Percentiles rank a stretch among this genome's conserved stretches.
phyloP scores from a whole-genome alignment of 2,113 vertebrate genomes.

The Anser brachyrhynchus region DNA sequence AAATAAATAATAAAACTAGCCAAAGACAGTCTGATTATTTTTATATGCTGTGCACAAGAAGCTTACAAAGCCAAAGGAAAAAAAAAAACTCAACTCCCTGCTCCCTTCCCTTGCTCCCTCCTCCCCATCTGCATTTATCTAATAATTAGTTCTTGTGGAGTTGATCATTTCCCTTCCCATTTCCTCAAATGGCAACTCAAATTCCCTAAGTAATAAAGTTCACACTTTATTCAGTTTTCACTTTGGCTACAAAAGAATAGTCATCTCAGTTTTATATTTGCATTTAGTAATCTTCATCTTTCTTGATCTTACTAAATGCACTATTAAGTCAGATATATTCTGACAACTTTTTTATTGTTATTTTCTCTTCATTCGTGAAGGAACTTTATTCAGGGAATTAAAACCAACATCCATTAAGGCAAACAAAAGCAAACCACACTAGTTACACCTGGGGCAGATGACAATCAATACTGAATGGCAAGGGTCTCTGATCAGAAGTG shows the following conservation, averaged over 20 bases:
- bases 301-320: too few relatives aligned
- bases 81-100: not conserved
- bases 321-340: not conserved
- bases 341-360: not conserved
- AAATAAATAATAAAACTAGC: not conserved
- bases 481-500: not conserved
- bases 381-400: not conserved
- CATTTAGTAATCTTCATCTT: not conserved
- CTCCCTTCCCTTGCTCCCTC: not conserved
- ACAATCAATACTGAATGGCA: not conserved
- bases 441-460: not conserved
- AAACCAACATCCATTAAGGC: not conserved
- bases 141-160: not conserved
- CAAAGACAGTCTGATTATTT: not conserved
- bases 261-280: not conserved
- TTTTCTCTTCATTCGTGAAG: not conserved
- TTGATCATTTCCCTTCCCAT: not conserved
- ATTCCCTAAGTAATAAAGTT: not conserved
- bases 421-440: not conserved
- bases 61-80: not conserved
- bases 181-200: not conserved
- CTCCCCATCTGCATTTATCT: not conserved
- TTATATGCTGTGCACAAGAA: not conserved
- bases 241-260: not conserved
- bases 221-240: not conserved